Evolutionary conservation across 2,113 vertebrate genomes (phyloP).

Genomic region (Tetrao urogallus): DNA sequence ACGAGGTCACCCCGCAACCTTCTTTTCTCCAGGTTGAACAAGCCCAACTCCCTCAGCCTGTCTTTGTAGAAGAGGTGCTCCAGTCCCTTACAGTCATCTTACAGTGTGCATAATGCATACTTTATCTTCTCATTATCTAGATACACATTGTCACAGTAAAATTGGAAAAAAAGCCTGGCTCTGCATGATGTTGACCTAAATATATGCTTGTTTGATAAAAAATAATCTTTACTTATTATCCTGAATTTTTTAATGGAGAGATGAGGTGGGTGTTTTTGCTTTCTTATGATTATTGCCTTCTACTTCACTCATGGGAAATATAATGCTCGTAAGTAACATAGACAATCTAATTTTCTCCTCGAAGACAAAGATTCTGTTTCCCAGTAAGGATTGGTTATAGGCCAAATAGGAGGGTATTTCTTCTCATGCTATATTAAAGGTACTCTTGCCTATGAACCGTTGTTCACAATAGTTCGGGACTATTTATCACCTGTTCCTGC

Average conservation of each 20-base stretch:
- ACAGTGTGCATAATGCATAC: background rate
- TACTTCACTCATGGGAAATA: background rate
- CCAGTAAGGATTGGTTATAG: background rate
- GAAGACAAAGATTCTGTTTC: background rate
- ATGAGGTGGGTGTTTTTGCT: background rate
- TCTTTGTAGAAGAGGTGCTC: no score
- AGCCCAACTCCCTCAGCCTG: no score
- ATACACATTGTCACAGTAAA: background rate
- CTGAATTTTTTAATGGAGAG: background rate
- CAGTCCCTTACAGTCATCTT: background rate
- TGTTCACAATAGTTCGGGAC: background rate
- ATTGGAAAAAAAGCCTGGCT: background rate
- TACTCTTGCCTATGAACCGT: background rate
- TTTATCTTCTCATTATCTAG: background rate
- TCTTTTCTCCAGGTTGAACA: no score
- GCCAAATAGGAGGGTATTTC: background rate
- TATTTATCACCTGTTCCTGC: background rate
- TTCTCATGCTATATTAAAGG: background rate
- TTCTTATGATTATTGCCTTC: background rate
- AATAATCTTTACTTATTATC: background rate
- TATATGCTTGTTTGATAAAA: background rate
- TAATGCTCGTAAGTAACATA: background rate
- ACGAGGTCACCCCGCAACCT: no score
- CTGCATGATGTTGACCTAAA: background rate
- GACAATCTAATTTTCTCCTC: background rate